A percentile compares a stretch with the other conserved stretches of the same genome.
phyloP scores from a whole-genome alignment of 2,888 invertebrate genomes.

The Bruchidius siliquastri region DNA sequence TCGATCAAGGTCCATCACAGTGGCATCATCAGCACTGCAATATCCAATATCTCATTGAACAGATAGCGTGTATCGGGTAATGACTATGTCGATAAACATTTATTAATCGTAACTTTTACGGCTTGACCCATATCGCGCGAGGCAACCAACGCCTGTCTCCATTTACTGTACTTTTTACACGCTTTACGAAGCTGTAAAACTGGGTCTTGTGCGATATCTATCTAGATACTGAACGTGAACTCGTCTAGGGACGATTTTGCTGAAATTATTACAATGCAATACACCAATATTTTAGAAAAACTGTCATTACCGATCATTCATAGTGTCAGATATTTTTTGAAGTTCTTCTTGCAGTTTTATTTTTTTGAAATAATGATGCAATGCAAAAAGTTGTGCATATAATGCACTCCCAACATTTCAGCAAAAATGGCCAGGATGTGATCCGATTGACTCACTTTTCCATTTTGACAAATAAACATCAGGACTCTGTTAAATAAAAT shows the following conservation, averaged over 20 bases:
- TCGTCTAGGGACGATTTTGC: background rate
- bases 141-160: slow-evolving; percentile 6
- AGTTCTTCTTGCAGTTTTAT: no score
- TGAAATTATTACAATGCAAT: no score
- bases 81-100: slow-evolving; percentile 13
- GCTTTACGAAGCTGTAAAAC: background rate
- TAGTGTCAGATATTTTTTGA: no score
- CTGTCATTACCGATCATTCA: no score
- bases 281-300: no score
- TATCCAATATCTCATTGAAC: slow-evolving; percentile 1
- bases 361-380: no score
- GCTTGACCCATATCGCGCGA: background rate
- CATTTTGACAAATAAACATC: no score
- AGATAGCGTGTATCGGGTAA: slow-evolving; percentile 11
- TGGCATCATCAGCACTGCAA: background rate
- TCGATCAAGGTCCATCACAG: background rate
- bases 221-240: background rate
- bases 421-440: no score
- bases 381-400: no score
- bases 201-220: background rate
- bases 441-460: no score
- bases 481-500: no score
- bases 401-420: no score
- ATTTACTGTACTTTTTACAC: background rate
- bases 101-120: slow-evolving; percentile 7